Conservation (phyloP, 2,113 vertebrate genomes). For the Rana temporaria region DNA sequence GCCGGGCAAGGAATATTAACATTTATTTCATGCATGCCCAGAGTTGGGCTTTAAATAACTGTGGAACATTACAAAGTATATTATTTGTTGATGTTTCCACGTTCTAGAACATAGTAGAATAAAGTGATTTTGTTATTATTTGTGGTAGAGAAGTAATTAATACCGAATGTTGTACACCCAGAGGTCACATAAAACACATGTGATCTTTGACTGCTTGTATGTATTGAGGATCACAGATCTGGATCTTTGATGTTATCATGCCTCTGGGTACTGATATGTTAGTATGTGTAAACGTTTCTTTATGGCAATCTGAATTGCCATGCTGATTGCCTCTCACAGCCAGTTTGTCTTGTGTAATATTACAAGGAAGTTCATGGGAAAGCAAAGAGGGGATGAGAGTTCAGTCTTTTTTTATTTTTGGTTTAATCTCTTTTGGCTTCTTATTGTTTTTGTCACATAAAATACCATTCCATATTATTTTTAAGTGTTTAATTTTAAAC, state of each 20-base stretch:
- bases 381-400: no score
- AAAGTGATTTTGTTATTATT: not conserved
- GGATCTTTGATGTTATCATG: not conserved
- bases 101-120: not conserved
- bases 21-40: no score
- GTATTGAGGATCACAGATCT: not conserved
- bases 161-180: conserved; percentile 5
- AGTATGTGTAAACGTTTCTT: not conserved
- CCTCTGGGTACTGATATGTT: not conserved
- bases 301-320: not conserved
- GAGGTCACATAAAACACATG: conserved; percentile 1
- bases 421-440: no score
- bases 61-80: no score
- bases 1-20: no score
- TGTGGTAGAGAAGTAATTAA: not conserved
- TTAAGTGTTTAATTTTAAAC: no score
- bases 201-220: conserved; percentile 28
- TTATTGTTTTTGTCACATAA: no score
- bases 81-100: not conserved
- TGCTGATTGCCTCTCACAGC: not conserved
- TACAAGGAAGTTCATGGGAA: no score
- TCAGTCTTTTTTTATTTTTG: no score
- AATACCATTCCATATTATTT: no score
- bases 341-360: no score
- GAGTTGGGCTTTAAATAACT: no score